Evolutionary conservation across 1,140 invertebrate species (phyloP).

Genomic region (Tetramorium alpestre): DNA sequence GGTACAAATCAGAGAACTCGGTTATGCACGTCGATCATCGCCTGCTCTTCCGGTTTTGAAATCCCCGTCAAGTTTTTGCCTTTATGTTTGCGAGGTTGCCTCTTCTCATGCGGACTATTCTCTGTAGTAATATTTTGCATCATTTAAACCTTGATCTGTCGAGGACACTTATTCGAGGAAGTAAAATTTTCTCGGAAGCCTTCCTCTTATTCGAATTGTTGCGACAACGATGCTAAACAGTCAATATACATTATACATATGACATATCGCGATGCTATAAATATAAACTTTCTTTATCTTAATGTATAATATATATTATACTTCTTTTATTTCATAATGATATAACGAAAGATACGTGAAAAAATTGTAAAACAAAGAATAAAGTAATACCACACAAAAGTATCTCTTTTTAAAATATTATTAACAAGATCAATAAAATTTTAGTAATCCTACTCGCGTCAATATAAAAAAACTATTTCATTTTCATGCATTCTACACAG

Average conservation of each 20-base stretch:
- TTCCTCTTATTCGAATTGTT: background rate
- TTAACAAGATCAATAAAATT: background rate
- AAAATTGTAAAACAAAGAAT: background rate
- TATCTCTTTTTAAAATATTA: background rate
- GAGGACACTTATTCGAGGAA: background rate
- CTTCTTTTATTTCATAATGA: background rate
- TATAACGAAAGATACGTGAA: background rate
- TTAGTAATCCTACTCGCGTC: background rate
- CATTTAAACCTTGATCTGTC: background rate
- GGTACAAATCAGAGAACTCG: background rate
- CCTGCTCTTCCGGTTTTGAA: conserved; percentile 36
- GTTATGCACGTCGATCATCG: conserved; percentile 26
- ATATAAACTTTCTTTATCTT: background rate
- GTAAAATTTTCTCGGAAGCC: background rate
- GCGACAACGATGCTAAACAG: conserved; percentile 19
- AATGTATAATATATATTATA: background rate
- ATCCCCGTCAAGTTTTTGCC: background rate
- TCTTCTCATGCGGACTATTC: background rate
- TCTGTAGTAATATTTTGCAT: conserved; percentile 8
- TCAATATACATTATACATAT: background rate
- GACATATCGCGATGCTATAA: background rate
- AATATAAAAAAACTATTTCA: background rate
- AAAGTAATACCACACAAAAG: background rate
- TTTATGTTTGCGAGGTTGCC: background rate
- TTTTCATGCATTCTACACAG: background rate